Evolutionary conservation across 2,113 vertebrate species (phyloP).

Genomic region (Brienomyrus brachyistius): DNA sequence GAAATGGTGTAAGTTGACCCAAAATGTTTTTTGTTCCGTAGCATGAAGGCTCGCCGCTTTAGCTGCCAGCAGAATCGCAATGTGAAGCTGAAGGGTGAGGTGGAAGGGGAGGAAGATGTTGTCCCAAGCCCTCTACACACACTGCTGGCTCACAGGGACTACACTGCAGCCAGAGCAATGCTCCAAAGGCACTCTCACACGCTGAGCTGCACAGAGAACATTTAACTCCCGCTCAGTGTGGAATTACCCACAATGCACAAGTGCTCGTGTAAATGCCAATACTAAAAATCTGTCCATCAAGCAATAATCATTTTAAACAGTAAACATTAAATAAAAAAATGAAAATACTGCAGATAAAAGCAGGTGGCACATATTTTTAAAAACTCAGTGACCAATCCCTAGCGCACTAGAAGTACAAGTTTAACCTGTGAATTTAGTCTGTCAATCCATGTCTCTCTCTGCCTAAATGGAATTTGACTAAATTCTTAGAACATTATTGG

Average conservation of each 20-base stretch:
- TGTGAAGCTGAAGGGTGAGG: slow-evolving; percentile 26
- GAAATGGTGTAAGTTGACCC: background rate
- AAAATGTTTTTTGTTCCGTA: background rate
- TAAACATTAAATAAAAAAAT: background rate
- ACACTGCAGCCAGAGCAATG: background rate
- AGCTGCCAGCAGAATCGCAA: slow-evolving; percentile 42
- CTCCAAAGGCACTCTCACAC: background rate
- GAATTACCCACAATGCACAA: background rate
- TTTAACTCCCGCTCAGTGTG: background rate
- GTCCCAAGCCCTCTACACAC: slow-evolving; percentile 37
- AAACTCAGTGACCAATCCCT: background rate
- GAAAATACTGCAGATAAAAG: background rate
- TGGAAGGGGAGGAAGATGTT: slow-evolving; percentile 19
- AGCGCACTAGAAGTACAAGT: background rate
- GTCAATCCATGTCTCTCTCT: background rate
- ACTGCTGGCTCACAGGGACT: slow-evolving; percentile 33
- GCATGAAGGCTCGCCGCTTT: slow-evolving; percentile 36
- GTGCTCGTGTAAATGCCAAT: background rate
- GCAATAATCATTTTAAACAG: background rate
- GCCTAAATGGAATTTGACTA: background rate
- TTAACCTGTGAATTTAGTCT: background rate
- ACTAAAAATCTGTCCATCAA: background rate
- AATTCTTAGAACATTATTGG: background rate
- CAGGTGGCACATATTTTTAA: background rate
- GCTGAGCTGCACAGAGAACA: background rate